phyloP scores from a whole-genome alignment of 2,888 invertebrate species.

The Catonia carolina region DNA sequence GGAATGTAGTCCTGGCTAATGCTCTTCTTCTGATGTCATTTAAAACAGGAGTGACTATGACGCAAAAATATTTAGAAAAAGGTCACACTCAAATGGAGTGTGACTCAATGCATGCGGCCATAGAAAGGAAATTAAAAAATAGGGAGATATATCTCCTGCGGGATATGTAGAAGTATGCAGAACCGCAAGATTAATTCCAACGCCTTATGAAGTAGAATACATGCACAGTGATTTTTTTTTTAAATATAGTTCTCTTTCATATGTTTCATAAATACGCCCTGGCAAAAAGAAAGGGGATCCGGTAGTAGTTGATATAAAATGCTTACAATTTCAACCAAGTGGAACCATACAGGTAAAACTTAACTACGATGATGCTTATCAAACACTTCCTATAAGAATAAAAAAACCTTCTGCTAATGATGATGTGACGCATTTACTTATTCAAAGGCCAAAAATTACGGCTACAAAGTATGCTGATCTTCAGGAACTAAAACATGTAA shows the following conservation, averaged over 20 bases:
- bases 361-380: background rate
- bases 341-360: background rate
- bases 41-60: conserved; percentile 4
- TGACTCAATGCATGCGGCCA: no score
- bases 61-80: conserved; percentile 10
- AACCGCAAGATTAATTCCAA: conserved; percentile 6
- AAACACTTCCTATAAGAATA: background rate
- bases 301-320: background rate
- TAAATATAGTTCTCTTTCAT: conserved; percentile 1
- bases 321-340: background rate
- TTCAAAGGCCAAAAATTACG: background rate
- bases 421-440: background rate
- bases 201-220: conserved; percentile 11
- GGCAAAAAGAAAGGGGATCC: conserved; percentile 13
- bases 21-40: conserved; percentile 2
- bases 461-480: background rate
- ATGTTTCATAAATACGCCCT: background rate
- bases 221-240: background rate
- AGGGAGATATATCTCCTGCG: conserved; percentile 2
- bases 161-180: background rate
- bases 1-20: conserved; percentile 6
- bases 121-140: conserved; percentile 9
- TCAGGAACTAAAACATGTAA: conserved; percentile 1
- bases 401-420: conserved; percentile 4
- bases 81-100: conserved; percentile 17